phyloP scores from a whole-genome alignment of 2,113 vertebrate species.

The rabbit (Oryctolagus cuniculus) region mOryCun1.1 NC_091432.1:30213501-30214000 shows the following conservation, averaged over 20 bases:
- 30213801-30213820: not conserved
- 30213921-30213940: not conserved
- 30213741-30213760: not conserved
- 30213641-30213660: slow-evolving; percentile 15
- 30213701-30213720: not conserved
- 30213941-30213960: slow-evolving; percentile 3
- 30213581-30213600: slow-evolving; percentile 6
- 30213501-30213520: slow-evolving; percentile 49
- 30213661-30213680: not conserved
- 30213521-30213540: slow-evolving; percentile 21
- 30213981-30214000: not conserved
- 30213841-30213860: slow-evolving; percentile 37
- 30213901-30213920: not conserved
- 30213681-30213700: not conserved
- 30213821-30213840: not conserved
- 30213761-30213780: no score
- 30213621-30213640: slow-evolving; percentile 46
- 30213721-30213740: not conserved
- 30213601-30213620: slow-evolving; percentile 21
- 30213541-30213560: slow-evolving; percentile 60
- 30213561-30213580: slow-evolving; percentile 64
- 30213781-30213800: not conserved
- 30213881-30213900: slow-evolving; percentile 28
- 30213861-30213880: not conserved
- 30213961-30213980: not conserved